Base-by-base conservation (phyloP, 2,113 vertebrate species). In the Tychaedon coryphoeus region DNA sequence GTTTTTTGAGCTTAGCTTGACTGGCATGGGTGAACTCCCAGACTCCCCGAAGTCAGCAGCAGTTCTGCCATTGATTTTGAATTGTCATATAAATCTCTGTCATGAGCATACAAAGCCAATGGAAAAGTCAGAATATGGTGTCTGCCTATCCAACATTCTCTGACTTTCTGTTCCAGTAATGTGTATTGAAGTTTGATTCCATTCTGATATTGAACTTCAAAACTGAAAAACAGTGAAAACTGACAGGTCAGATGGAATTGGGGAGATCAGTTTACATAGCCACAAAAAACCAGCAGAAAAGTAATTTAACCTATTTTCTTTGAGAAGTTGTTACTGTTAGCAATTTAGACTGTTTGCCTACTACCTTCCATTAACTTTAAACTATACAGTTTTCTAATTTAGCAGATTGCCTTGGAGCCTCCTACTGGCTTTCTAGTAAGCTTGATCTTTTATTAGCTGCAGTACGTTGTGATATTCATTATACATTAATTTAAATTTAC, bases 391-490 rank as follows among this genome's bases (percentile, higher is more conserved):
- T 91, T 87, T 93, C 72, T 91, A 69, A 90, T 88, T 94, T 77
- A 90, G n/a, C 26, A 78, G 51, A 78, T 61, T 80, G 76, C 87
- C 94, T 95, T 97, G 83, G 65, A 93, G 74, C 22, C 48, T 92
- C 23, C 90, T 75, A 33, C 38, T 85, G 60, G 58, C 69, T 96
- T 90, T 80, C 77, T 93, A 78, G 86, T 81, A 88, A 95, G 76
- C 45, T 82, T 96, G 88, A 91, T 95, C 86, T 95, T 95, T 96
- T 93, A 94, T 95, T 95, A 94, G 90, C 84, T 91, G 43, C 57
- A 53, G 24, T 25, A 17, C 51, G 89, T 94, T 90, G 80, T 91
- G 77, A 34, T 83, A 62, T 47, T 95, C 86, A 83, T 93, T 93
- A 89, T 65, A 86, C 76, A 92, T 62, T 94, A n/a, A 67, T 62